These are phyloP conservation scores for Smittia sp. DNA, from an alignment of 2,888 invertebrate species.

Conservation along the genomic window DNA sequence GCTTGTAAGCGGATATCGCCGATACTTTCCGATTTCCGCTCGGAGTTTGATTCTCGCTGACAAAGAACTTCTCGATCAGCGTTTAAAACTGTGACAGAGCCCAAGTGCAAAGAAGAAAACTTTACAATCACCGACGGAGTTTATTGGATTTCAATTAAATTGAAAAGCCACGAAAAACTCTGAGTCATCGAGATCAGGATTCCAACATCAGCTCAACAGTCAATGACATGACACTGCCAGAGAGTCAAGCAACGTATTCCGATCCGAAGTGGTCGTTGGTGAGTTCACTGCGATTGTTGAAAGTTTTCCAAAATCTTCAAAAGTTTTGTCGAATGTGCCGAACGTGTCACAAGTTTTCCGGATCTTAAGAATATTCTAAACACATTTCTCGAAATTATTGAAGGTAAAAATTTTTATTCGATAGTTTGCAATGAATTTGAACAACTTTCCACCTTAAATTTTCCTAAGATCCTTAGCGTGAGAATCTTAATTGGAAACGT, in stretches of 20 bases:
- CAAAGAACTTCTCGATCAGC: background rate
- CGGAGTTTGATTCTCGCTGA: background rate
- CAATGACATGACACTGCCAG: slow-evolving; percentile 42
- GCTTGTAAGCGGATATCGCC: slow-evolving; percentile 31
- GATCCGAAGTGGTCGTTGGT: slow-evolving; percentile 44
- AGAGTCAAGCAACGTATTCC: slow-evolving; percentile 43
- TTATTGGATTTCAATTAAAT: background rate
- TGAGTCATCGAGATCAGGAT: background rate
- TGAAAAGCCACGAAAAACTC: background rate
- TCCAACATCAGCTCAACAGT: background rate
- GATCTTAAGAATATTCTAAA: no score
- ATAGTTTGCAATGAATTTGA: no score
- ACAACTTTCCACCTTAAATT: no score
- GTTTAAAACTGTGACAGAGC: background rate
- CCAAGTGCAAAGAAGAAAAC: no score
- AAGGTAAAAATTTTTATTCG: no score
- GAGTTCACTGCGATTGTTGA: no score
- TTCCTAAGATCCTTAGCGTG: no score
- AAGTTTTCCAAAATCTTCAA: no score
- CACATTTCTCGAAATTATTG: background rate
- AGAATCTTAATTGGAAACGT: no score
- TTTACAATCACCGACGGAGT: background rate
- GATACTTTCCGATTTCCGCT: slow-evolving; percentile 27
- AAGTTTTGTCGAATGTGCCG: no score
- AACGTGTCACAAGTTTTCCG: no score